These are phyloP conservation scores for Nothocercus nigrocapillus DNA, from an alignment of 2,113 vertebrate species.

Conservation along the genomic window DNA sequence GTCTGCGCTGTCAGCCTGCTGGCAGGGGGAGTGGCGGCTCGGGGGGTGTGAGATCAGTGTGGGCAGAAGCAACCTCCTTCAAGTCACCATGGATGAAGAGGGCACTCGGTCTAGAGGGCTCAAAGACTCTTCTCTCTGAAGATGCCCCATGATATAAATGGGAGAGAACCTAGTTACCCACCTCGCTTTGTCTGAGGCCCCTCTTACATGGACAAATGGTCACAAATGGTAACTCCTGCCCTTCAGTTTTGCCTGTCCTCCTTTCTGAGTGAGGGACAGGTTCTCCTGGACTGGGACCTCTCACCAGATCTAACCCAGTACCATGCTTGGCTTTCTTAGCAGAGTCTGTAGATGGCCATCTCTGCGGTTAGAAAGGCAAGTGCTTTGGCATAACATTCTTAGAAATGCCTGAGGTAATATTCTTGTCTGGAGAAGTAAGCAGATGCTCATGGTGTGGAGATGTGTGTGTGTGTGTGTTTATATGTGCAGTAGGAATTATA, in stretches of 20 bases:
- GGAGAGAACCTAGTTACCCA: neutral
- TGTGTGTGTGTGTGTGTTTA: neutral
- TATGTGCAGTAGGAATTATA: neutral
- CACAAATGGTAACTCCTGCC: neutral
- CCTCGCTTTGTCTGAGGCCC: neutral
- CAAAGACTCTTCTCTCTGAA: neutral
- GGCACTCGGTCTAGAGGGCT: neutral
- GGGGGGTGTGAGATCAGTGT: neutral
- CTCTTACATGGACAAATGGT: neutral
- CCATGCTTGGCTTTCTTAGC: neutral
- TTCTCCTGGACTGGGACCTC: neutral
- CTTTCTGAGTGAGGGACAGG: neutral
- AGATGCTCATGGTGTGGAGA: neutral
- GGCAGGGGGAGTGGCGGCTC: neutral
- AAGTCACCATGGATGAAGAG: neutral
- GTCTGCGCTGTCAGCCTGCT: neutral
- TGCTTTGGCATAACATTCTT: neutral
- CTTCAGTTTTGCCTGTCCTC: neutral
- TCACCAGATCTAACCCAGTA: neutral
- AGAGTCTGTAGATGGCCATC: neutral
- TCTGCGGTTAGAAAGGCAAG: neutral
- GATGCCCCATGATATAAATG: neutral
- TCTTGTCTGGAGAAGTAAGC: conserved; percentile 26
- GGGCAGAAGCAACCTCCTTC: neutral
- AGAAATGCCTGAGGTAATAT: neutral